A percentile compares a stretch with the other conserved stretches of the same genome.
Conservation (phyloP, 2,113 vertebrate genomes). For the Microtus montanus region DNA sequence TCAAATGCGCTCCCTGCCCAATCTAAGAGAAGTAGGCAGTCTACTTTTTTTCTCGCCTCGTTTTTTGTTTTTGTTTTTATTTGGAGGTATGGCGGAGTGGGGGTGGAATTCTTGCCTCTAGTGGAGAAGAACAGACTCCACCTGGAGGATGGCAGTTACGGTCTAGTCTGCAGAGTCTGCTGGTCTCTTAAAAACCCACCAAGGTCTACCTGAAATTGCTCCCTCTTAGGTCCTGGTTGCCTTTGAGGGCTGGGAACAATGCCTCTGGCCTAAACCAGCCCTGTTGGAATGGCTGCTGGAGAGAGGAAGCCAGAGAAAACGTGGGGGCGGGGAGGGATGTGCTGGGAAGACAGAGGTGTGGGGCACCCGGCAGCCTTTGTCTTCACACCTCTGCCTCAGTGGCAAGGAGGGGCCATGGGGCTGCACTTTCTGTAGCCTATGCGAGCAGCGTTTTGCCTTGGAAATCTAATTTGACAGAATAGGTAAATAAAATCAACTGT, state of each 20-base stretch:
- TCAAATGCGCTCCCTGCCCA: background rate
- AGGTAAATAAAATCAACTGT: constrained; percentile 93
- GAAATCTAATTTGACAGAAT: constrained; percentile 90
- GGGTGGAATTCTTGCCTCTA: background rate
- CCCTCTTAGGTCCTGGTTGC: background rate
- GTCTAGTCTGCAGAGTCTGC: background rate
- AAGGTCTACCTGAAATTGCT: background rate
- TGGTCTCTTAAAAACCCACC: background rate
- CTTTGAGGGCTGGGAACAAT: background rate
- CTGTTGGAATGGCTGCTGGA: too few relatives aligned
- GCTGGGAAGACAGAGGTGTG: too few relatives aligned
- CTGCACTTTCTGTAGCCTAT: constrained; percentile 1
- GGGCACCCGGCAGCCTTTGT: background rate
- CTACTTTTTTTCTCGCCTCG: background rate
- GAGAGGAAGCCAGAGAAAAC: background rate
- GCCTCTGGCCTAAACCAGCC: background rate
- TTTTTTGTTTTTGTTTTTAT: background rate
- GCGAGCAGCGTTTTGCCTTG: constrained; percentile 68
- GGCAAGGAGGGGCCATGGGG: background rate
- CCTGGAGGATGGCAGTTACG: background rate
- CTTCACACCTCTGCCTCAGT: background rate
- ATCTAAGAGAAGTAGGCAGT: background rate
- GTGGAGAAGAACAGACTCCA: background rate
- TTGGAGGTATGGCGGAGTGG: background rate
- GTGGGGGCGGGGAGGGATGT: background rate